Evolutionary conservation across 2,797 vertebrate genomes (phyloP), one percentile per base, ranked within the genome.

Genomic region (Salmo trutta): DNA sequence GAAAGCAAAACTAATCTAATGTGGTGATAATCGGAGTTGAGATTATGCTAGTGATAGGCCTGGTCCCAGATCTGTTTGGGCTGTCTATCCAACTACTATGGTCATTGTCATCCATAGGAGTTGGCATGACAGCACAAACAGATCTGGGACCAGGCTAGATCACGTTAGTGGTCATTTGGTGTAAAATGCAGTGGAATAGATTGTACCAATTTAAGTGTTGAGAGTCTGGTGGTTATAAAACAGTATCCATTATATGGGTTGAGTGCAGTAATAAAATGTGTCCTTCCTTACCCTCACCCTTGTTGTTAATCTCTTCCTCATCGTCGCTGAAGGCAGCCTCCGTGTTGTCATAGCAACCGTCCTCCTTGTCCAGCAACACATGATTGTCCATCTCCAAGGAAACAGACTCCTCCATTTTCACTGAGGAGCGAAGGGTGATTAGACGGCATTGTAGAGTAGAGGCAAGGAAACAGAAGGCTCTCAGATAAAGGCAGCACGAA

Each of bases 251-350:
- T 24, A 27, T 64, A 8, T 64, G 59, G 59, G 3, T 24, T 27
- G 41, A 59, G 6, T 59, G 64, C 29, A 75, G 71, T n/a, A 27
- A 36, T 31, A 14, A 51, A 67, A 69, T 6, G 36, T 31, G 14
- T 17, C 36, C 3, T 0, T 53, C 0, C 0, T 83, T 82, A 97
- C 59, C 0, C 0, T 83, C 83, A 97, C 97, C 96, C 95, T 97
- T 98, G 86, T 88, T 97, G 87, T 89, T 96, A 76, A 98, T 76
- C 41, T 99, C 98, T 10, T 99, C 98, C 75, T 99, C 98, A 0
- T 99, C 98, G 0, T 99, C 98, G 0, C 98, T 99, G 89, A 99
- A 99, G 0, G 97, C 93, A 0, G 97, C 98, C 80, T 99, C 98
- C 0, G 97, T 96, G 12, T 93, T 95, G 93, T 99, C 97, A 4